Evolutionary conservation across 64 coral and sea anemone species (phyloP), one percentile per base, ranked within the genome.

Genomic region (Cladopsammia gracilis): DNA sequence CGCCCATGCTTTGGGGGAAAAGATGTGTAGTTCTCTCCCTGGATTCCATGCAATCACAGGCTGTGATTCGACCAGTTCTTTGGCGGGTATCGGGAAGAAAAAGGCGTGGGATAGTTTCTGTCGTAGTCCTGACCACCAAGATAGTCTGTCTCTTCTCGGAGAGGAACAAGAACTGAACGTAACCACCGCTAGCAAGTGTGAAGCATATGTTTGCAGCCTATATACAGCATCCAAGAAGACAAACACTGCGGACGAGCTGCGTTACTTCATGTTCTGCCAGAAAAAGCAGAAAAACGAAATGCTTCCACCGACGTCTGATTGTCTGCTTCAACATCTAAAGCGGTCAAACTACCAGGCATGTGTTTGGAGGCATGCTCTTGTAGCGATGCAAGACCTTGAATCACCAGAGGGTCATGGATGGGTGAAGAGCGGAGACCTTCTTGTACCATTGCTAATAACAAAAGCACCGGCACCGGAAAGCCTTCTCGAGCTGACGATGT

Each of bases 31-130:
- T 50, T 71, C 86, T 74, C 65, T 94, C 50, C 76, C 20, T 79
- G 86, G 51, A 25, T 94, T 94, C 84, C 85, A 94, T 73, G 74
- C 84, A 69, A 82, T 88, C 62, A 94, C 85, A 46, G 85, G 92
- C 84, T 94, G 92, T 82, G 86, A 94, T 75, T 94, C 85, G 50
- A 88, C 92, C 67, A 94, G 76, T 42, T 89, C 76, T 73, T 82
- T 94, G 47, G 85, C 76, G 1, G 50, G 71, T 58, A 76, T 76
- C 42, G 71, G 70, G 20, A 89, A 74, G 43, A 89, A 89, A 48
- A 89, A 59, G 72, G n/a, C 70, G 18, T 76, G 72, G 72, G 5
- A 89, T 15, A 18, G 49, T 75, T 62, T 76, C 7, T 76, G n/a
- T n/a, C 14, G 25, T 42, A 76, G 56, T 62, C 0, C 0, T 10